phyloP scores from a whole-genome alignment of 2,797 vertebrate genomes.

The Spinus olivaceus region DNA sequence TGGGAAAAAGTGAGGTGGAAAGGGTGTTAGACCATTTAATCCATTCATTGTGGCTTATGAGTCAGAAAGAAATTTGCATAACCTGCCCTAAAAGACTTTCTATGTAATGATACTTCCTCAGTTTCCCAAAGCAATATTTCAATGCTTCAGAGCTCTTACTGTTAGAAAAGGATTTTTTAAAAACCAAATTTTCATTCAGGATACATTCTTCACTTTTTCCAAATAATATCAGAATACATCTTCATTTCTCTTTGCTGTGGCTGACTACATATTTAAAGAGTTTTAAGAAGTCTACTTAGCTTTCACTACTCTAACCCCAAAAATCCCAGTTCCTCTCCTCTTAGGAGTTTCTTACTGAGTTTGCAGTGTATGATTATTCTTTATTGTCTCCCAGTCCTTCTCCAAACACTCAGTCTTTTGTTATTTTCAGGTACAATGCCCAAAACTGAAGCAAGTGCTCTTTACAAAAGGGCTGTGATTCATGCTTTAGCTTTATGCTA shows the following conservation, averaged over 20 bases:
- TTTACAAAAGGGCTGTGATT: background rate
- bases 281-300: background rate
- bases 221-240: background rate
- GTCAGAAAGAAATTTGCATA: background rate
- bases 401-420: background rate
- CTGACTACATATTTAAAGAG: background rate
- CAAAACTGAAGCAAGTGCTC: background rate
- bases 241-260: background rate
- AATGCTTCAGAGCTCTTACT: background rate
- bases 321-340: background rate
- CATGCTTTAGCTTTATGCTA: background rate
- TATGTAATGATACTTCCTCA: background rate
- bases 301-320: background rate
- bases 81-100: background rate
- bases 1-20: background rate
- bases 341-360: rapidly evolving
- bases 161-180: background rate
- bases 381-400: background rate
- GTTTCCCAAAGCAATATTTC: background rate
- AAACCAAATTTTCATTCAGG: background rate
- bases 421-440: background rate
- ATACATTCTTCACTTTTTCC: background rate
- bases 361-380: background rate
- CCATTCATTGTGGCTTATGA: background rate
- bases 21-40: background rate